phyloP scores from a whole-genome alignment of 2,888 invertebrate species.

The Acronicta psi region DNA sequence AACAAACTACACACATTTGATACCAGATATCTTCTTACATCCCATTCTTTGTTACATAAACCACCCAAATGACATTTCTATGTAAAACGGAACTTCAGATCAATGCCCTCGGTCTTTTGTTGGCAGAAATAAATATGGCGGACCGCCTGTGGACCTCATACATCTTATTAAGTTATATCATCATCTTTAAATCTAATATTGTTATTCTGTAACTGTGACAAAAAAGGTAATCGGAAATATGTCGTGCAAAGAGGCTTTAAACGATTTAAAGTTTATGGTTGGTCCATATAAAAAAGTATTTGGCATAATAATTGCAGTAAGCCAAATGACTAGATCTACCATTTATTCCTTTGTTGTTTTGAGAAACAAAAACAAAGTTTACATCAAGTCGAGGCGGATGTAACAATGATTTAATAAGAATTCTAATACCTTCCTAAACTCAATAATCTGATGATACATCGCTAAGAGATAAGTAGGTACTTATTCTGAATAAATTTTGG shows the following conservation, averaged over 20 bases:
- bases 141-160: constrained; percentile 45
- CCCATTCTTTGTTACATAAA: constrained; percentile 15
- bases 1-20: constrained; percentile 3
- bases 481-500: no score
- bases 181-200: constrained; percentile 33
- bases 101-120: constrained; percentile 43
- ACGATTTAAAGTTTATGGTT: constrained; percentile 4
- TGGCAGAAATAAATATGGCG: constrained; percentile 29
- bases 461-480: no score
- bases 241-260: constrained; percentile 39
- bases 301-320: constrained; percentile 10
- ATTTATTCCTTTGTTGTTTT: background rate
- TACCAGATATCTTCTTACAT: constrained; percentile 1
- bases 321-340: background rate
- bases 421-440: no score
- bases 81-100: constrained; percentile 35
- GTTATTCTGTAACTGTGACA: constrained; percentile 26
- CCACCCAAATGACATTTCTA: constrained; percentile 40
- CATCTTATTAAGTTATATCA: constrained; percentile 31
- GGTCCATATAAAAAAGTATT: constrained; percentile 32
- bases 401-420: no score
- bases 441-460: no score
- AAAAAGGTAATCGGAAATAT: constrained; percentile 32
- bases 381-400: no score
- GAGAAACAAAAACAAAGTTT: background rate